phyloP scores from a whole-genome alignment of 1,140 invertebrate species.

The Halotydeus destructor region DNA sequence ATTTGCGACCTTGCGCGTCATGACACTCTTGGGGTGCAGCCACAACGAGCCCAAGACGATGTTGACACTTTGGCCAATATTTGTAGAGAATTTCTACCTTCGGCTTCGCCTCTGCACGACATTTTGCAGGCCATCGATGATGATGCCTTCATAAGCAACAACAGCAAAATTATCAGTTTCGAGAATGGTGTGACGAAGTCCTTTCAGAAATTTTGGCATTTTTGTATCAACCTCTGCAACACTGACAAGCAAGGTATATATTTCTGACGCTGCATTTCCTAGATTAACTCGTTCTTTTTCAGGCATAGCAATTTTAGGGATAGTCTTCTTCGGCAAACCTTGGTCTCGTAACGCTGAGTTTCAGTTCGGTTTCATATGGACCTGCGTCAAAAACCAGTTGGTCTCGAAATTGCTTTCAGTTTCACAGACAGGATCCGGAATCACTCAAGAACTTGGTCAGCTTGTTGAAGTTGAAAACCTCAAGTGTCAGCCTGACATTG shows the following conservation, averaged over 20 bases:
- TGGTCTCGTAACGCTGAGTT: constrained; percentile 14
- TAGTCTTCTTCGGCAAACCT: constrained; percentile 11
- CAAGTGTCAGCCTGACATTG: constrained; percentile 15
- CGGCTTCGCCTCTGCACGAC: constrained; percentile 11
- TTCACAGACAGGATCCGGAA: constrained; percentile 2
- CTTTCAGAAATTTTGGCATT: constrained; percentile 13
- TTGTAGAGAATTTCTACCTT: constrained; percentile 10
- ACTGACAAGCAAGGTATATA: constrained; percentile 14
- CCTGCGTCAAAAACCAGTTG: constrained; percentile 10
- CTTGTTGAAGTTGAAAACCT: constrained; percentile 12
- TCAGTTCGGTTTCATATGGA: constrained; percentile 12
- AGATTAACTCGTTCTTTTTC: not conserved
- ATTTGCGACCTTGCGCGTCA: constrained; percentile 2
- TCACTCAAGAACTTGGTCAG: constrained; percentile 6
- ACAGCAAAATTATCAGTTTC: constrained; percentile 10
- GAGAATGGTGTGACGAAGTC: not conserved
- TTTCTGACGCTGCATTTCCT: not conserved
- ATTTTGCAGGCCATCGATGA: constrained; percentile 10
- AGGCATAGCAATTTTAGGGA: constrained; percentile 12
- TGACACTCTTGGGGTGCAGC: not conserved
- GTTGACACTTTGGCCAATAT: constrained; percentile 11
- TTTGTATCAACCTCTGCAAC: constrained; percentile 12
- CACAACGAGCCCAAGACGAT: constrained; percentile 17
- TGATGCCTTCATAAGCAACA: constrained; percentile 7
- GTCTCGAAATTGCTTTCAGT: constrained; percentile 7